A percentile compares a stretch with the other conserved stretches of the same genome.
These are phyloP conservation scores for Limnephilus auricula DNA, from an alignment of 2,888 invertebrate genomes.

Conservation along the genomic window DNA sequence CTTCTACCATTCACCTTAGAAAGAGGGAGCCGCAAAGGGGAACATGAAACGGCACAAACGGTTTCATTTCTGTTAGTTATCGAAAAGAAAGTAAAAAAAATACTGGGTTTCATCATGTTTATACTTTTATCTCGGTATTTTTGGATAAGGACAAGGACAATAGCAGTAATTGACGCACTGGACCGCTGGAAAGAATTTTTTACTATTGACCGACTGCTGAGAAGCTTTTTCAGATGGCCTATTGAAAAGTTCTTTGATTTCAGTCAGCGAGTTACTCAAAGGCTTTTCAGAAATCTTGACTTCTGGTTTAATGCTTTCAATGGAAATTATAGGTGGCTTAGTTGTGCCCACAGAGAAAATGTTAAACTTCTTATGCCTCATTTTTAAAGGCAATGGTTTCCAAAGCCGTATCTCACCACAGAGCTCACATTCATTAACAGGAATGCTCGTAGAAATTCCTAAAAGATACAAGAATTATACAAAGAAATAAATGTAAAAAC, in stretches of 20 bases:
- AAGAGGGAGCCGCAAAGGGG: not conserved
- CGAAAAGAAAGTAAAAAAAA: not conserved
- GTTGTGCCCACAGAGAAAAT: conserved; percentile 14
- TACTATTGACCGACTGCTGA: not conserved
- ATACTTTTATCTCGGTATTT: conserved; percentile 15
- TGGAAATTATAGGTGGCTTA: not conserved
- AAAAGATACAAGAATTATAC: not conserved
- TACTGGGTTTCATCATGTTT: not conserved
- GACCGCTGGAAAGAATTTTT: not conserved
- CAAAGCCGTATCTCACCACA: conserved; percentile 12
- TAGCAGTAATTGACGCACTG: conserved; percentile 39
- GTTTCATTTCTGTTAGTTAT: not conserved
- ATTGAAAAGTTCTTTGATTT: conserved; percentile 8
- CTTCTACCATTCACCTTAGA: no score
- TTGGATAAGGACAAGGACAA: conserved; percentile 53
- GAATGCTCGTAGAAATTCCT: conserved; percentile 14
- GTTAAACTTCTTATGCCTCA: conserved; percentile 38
- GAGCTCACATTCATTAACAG: conserved; percentile 18
- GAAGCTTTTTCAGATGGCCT: not conserved
- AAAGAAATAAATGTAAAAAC: not conserved
- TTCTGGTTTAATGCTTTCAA: not conserved
- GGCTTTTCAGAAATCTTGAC: not conserved
- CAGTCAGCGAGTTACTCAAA: not conserved
- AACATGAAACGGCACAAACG: not conserved
- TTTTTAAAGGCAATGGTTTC: not conserved